Conservation (phyloP, 2,888 invertebrate genomes). For the Orchesellides sinensis region DNA sequence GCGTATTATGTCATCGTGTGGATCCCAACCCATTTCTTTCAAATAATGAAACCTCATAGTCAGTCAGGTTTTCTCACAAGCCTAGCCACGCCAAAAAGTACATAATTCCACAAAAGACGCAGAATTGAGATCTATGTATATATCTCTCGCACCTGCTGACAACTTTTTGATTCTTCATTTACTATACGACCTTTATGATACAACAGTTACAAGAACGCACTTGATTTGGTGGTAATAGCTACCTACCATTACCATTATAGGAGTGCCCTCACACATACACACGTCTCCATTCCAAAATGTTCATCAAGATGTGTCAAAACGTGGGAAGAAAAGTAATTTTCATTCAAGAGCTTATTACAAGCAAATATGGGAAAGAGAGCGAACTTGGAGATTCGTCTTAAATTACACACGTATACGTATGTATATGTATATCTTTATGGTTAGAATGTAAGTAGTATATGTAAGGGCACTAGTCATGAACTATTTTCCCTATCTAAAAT, state of each 20-base stretch:
- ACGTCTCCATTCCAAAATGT: not conserved
- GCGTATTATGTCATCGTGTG: no score
- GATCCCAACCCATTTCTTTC: no score
- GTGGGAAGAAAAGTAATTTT: conserved; percentile 16
- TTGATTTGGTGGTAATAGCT: not conserved
- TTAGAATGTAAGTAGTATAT: no score
- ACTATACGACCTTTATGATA: not conserved
- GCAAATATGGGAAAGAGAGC: conserved; percentile 9
- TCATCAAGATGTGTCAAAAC: conserved; percentile 20
- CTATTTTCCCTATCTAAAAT: not conserved
- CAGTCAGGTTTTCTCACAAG: not conserved
- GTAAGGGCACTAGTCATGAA: not conserved
- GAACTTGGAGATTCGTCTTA: not conserved
- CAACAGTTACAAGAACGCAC: not conserved
- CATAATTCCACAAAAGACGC: not conserved
- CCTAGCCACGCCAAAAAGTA: not conserved
- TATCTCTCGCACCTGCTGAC: not conserved
- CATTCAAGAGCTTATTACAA: conserved; percentile 8
- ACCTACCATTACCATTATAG: not conserved
- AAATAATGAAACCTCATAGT: no score
- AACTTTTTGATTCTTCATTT: not conserved
- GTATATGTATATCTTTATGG: not conserved
- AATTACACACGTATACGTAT: not conserved
- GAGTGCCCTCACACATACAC: not conserved
- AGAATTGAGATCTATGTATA: not conserved